phyloP scores from a whole-genome alignment of 2,888 invertebrate species.

The Hypomecis punctinalis region DNA sequence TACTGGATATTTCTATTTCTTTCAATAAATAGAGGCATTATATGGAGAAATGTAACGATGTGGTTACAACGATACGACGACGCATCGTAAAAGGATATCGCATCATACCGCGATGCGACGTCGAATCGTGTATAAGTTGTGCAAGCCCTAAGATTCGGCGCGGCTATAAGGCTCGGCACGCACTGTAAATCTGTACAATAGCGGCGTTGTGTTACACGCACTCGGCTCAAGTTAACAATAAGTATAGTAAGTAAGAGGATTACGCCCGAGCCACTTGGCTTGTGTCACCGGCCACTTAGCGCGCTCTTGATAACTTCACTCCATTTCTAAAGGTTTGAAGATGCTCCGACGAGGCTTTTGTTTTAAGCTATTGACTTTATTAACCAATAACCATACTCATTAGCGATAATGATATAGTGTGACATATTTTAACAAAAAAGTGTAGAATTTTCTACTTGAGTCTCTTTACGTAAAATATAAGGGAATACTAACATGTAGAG shows the following conservation, averaged over 20 bases:
- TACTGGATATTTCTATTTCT: too few relatives aligned
- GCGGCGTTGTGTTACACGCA: constrained; percentile 41
- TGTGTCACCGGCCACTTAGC: constrained; percentile 45
- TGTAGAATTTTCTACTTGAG: too few relatives aligned
- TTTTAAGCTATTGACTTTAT: constrained; percentile 23
- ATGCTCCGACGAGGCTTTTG: constrained; percentile 37
- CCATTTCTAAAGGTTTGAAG: constrained; percentile 23
- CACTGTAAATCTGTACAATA: constrained; percentile 24
- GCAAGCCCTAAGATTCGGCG: background rate
- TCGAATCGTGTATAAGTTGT: background rate
- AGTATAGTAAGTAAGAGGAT: constrained; percentile 41
- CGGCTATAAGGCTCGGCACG: background rate
- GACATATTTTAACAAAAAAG: too few relatives aligned
- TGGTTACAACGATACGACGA: too few relatives aligned
- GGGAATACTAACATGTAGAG: too few relatives aligned
- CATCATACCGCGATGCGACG: too few relatives aligned
- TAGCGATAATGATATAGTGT: too few relatives aligned
- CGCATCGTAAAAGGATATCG: too few relatives aligned
- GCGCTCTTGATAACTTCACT: constrained; percentile 1
- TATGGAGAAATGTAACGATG: too few relatives aligned
- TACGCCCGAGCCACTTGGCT: constrained; percentile 43
- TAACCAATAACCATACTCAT: background rate
- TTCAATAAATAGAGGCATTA: too few relatives aligned
- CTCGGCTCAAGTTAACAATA: constrained; percentile 35
- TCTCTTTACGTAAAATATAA: too few relatives aligned